These are phyloP conservation scores for Andrena trimmerana DNA, from an alignment of 2,888 invertebrate species.

Conservation along the genomic window DNA sequence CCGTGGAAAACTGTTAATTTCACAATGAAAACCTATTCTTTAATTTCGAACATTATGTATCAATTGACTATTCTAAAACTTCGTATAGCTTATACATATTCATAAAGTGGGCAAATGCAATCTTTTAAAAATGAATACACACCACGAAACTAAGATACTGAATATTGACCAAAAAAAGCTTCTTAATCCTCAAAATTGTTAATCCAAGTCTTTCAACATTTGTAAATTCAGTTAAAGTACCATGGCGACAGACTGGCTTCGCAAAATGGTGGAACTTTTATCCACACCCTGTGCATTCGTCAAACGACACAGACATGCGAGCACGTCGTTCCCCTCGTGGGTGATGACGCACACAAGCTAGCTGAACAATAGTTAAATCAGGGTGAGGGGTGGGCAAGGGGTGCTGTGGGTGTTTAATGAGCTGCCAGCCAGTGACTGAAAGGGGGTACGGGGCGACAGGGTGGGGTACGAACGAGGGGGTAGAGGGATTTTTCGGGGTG, in stretches of 20 bases:
- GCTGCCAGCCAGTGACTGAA: conserved; percentile 79
- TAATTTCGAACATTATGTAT: too few relatives aligned
- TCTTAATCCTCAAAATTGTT: too few relatives aligned
- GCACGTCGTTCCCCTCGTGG: conserved; percentile 55
- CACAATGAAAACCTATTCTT: too few relatives aligned
- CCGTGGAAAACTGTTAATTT: too few relatives aligned
- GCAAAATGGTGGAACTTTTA: conserved; percentile 46
- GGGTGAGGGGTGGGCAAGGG: conserved; percentile 79
- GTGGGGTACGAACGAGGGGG: conserved; percentile 40
- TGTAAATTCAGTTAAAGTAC: neutral
- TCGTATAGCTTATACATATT: too few relatives aligned
- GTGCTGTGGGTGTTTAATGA: conserved; percentile 84
- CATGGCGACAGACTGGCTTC: conserved; percentile 29
- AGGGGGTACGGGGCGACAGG: conserved; percentile 55
- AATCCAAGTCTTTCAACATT: neutral
- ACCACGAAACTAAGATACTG: too few relatives aligned
- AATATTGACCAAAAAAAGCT: too few relatives aligned
- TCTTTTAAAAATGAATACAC: too few relatives aligned
- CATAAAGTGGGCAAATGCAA: too few relatives aligned
- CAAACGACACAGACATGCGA: conserved; percentile 28
- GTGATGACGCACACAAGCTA: conserved; percentile 65
- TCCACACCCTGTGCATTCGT: conserved; percentile 34
- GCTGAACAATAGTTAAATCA: conserved; percentile 84
- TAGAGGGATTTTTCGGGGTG: conserved; percentile 54
- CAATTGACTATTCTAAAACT: too few relatives aligned